A percentile compares a stretch with the other conserved stretches of the same genome.
These are phyloP conservation scores for Drosophila hawaiiensis DNA, from an alignment of 2,888 invertebrate genomes.

Conservation along the genomic window DNA sequence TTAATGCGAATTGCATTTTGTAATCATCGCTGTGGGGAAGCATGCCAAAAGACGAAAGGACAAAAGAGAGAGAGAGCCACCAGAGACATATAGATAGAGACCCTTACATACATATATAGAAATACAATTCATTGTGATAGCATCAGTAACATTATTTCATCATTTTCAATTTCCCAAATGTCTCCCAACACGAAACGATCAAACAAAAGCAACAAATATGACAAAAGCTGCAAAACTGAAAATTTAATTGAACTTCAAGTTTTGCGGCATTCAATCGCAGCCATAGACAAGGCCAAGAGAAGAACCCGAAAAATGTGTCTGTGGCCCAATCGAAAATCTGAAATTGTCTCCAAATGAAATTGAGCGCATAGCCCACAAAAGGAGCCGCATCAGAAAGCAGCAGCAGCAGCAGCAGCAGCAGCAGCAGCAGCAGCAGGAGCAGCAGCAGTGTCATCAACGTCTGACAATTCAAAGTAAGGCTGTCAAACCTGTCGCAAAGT, in stretches of 20 bases:
- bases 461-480: conserved; percentile 72
- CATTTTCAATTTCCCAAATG: conserved; percentile 60
- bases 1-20: conserved; percentile 73
- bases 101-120: neutral
- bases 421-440: conserved; percentile 14
- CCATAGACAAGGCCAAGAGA: conserved; percentile 30
- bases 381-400: conserved; percentile 11
- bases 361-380: conserved; percentile 43
- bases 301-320: conserved; percentile 34
- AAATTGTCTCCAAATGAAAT: conserved; percentile 60
- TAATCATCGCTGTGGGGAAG: conserved; percentile 57
- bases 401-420: conserved; percentile 16
- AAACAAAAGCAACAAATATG: conserved; percentile 32
- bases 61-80: neutral
- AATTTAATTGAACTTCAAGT: conserved; percentile 78
- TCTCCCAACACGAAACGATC: conserved; percentile 12
- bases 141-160: conserved; percentile 57
- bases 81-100: conserved; percentile 8
- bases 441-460: conserved; percentile 36
- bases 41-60: conserved; percentile 8
- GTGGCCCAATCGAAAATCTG: conserved; percentile 49
- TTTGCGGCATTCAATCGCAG: conserved; percentile 25
- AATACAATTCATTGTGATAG: conserved; percentile 4
- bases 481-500: conserved; percentile 80
- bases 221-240: conserved; percentile 39